These are phyloP conservation scores for Xiphophorus birchmanni DNA, from an alignment of 2,797 vertebrate genomes.

Conservation along the genomic window DNA sequence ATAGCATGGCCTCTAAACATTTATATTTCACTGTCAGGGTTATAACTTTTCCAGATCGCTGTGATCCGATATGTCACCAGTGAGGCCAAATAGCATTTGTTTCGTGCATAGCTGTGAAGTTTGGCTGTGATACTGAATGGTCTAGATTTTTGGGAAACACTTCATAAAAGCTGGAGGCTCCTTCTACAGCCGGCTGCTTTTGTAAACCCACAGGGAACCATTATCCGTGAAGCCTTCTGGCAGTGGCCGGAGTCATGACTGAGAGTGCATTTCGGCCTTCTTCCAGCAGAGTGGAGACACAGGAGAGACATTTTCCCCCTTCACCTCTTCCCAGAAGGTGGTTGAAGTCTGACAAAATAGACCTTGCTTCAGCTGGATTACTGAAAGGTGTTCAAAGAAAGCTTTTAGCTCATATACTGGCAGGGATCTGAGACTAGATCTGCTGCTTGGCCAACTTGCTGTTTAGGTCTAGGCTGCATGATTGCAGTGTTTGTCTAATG, in stretches of 20 bases:
- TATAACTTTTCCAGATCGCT: neutral
- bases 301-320: neutral
- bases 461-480: neutral
- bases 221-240: constrained; percentile 46
- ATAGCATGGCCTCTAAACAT: neutral
- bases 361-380: constrained; percentile 3
- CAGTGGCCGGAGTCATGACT: constrained; percentile 39
- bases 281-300: constrained; percentile 35
- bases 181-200: constrained; percentile 47
- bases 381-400: constrained; percentile 17
- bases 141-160: constrained; percentile 48
- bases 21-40: neutral
- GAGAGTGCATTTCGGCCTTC: constrained; percentile 52
- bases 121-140: constrained; percentile 8
- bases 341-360: constrained; percentile 24
- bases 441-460: neutral
- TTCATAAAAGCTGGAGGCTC: constrained; percentile 57
- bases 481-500: constrained; percentile 1
- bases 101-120: constrained; percentile 29
- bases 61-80: constrained; percentile 2
- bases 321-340: constrained; percentile 16
- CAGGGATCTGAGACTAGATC: neutral
- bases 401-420: neutral
- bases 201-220: constrained; percentile 53
- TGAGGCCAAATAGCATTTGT: constrained; percentile 12